Base-by-base conservation (phyloP, 1,140 invertebrate species). In the Stratiolaelaps scimitus region DNA sequence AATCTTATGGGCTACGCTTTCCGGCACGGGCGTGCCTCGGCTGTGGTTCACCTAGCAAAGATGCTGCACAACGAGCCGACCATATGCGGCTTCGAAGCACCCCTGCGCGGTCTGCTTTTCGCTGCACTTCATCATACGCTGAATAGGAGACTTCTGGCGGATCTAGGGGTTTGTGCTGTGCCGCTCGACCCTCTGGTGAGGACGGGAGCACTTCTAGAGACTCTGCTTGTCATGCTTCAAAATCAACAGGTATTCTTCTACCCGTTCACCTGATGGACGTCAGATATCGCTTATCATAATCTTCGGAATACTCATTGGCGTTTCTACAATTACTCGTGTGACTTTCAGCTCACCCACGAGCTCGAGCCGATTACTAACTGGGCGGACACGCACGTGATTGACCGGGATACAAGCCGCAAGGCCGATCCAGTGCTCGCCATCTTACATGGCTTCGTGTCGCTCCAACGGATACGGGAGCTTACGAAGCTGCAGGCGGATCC, bases 401-500 rank as follows among this genome's bases (percentile, higher is more conserved):
- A 15, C 53, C 26, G 34, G 15, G 53, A 60, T 5, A 26, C 1
- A 15, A 23, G 53, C 17, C 17, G 15, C 53, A 10, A 60, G 34
- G 23, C 53, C 23, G 10, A 26, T 60, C 53, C 53, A 1, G 1
- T 60, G 26, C 53, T 60, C 15, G 53, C 53, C 23, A 26, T 60
- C 26, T 60, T 60, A 15, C 17, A 29, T 26, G 53, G 53, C 53
- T 60, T 19, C 53, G 34, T 60, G 4, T 15, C 53, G 53, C 26
- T 34, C 1, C 53, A 20, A 17, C 53, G 23, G 26, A 26, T 60
- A 17, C 53, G 53, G 2, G 53, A 60, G 20, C 23, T 60, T 23
- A 34, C 13, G 2, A 60, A 60, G 26, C n/a, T 26, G 2, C 34
- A 40, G 10, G 10, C 5, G 4, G 34, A 40, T 40, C 34, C 34